Evolutionary conservation across 2,888 invertebrate species (phyloP).

Genomic region (Apamea epomidion): DNA sequence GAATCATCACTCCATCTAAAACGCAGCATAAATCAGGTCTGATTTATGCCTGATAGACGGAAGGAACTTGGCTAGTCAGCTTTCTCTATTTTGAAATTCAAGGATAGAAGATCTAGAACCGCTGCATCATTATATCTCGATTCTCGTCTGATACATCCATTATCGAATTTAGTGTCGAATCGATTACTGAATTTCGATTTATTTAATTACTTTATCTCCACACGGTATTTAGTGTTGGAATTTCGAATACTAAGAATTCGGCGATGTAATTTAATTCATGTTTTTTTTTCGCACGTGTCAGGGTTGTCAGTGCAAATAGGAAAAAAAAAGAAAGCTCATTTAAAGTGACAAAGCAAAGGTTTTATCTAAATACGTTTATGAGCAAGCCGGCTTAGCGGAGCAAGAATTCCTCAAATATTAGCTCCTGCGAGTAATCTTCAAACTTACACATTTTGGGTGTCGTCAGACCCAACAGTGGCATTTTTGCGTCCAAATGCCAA

Average conservation of each 20-base stretch:
- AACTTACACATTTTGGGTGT: conserved; percentile 68
- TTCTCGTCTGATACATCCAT: conserved; percentile 51
- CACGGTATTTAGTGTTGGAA: conserved; percentile 44
- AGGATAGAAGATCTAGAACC: conserved; percentile 59
- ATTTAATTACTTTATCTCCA: conserved; percentile 54
- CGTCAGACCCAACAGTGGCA: conserved; percentile 66
- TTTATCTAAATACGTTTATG: conserved; percentile 67
- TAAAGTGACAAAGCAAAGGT: conserved; percentile 61
- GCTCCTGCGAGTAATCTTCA: conserved; percentile 79
- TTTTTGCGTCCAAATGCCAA: conserved; percentile 69
- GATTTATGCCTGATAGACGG: conserved; percentile 58
- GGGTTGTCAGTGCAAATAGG: conserved; percentile 22
- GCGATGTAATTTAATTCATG: conserved; percentile 4
- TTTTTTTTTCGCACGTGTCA: conserved; percentile 1
- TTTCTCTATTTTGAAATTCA: conserved; percentile 68
- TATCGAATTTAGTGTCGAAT: conserved; percentile 56
- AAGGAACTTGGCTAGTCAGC: conserved; percentile 59
- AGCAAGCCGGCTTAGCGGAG: conserved; percentile 63
- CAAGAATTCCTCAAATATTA: conserved; percentile 86
- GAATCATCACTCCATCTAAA: conserved; percentile 62
- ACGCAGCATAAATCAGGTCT: conserved; percentile 58
- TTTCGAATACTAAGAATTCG: conserved; percentile 39
- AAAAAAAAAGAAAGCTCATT: conserved; percentile 39
- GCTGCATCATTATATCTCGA: conserved; percentile 45
- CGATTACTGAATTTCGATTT: conserved; percentile 54